Percentiles rank a stretch among this genome's conserved stretches.
phyloP scores from a whole-genome alignment of 2,888 invertebrate species.

The Chironomus riparius region DNA sequence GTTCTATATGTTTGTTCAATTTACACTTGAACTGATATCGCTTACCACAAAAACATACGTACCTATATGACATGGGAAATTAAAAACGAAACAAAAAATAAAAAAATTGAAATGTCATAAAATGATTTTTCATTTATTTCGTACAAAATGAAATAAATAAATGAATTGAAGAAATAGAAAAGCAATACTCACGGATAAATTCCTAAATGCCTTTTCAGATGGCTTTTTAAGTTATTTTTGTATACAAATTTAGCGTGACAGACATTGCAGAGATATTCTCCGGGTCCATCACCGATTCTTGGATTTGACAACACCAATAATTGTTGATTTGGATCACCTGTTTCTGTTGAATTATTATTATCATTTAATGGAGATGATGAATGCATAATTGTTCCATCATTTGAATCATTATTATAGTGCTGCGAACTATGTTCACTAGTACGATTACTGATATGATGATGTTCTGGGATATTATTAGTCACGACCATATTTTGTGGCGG shows the following conservation, averaged over 20 bases:
- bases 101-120: neutral
- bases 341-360: neutral
- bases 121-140: neutral
- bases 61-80: neutral
- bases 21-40: slow-evolving; percentile 23
- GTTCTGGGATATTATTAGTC: neutral
- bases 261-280: slow-evolving; percentile 11
- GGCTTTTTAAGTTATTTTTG: slow-evolving; percentile 20
- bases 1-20: slow-evolving; percentile 16
- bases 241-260: slow-evolving; percentile 21
- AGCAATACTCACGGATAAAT: neutral
- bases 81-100: neutral
- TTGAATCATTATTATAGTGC: neutral
- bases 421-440: too few relatives aligned
- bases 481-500: neutral
- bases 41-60: slow-evolving; percentile 16
- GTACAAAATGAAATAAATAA: neutral
- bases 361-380: neutral
- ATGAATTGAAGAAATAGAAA: too few relatives aligned
- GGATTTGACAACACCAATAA: slow-evolving; percentile 17
- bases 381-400: neutral
- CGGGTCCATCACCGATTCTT: slow-evolving; percentile 10
- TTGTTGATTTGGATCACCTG: slow-evolving; percentile 18
- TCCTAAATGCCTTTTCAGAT: slow-evolving; percentile 1
- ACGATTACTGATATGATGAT: neutral